Percentiles rank a stretch among this genome's conserved stretches.
Evolutionary conservation across 2,888 invertebrate genomes (phyloP).

Genomic region (Camponotus fellah): DNA sequence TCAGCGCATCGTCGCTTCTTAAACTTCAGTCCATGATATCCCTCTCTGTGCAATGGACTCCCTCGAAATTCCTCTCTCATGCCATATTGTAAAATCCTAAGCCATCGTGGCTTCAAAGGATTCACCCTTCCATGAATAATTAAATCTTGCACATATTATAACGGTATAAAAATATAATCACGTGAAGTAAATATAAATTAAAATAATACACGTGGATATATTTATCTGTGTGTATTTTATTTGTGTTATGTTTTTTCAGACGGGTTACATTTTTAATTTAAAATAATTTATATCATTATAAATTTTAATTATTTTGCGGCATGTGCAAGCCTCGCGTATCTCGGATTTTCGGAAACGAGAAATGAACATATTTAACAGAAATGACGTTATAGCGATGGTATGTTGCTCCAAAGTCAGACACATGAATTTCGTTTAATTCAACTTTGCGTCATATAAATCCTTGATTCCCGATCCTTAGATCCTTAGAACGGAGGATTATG

Average conservation of each 20-base stretch:
- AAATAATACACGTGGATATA: no score
- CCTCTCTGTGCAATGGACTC: slow-evolving; percentile 30
- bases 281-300: not conserved
- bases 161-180: no score
- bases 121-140: not conserved
- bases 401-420: not conserved
- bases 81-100: not conserved
- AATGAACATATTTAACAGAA: not conserved
- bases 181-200: no score
- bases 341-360: not conserved
- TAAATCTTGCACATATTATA: not conserved
- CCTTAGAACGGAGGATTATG: slow-evolving; percentile 30
- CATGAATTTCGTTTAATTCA: slow-evolving; percentile 29
- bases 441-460: slow-evolving; percentile 45
- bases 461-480: slow-evolving; percentile 23
- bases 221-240: no score
- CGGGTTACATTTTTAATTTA: no score
- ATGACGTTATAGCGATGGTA: no score
- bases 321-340: not conserved
- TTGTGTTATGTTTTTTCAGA: no score
- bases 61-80: not conserved
- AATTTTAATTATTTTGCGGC: not conserved
- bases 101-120: not conserved
- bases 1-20: slow-evolving; percentile 47
- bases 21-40: slow-evolving; percentile 27